phyloP scores from a whole-genome alignment of 2,797 vertebrate genomes.

The Phataginus tricuspis region DNA sequence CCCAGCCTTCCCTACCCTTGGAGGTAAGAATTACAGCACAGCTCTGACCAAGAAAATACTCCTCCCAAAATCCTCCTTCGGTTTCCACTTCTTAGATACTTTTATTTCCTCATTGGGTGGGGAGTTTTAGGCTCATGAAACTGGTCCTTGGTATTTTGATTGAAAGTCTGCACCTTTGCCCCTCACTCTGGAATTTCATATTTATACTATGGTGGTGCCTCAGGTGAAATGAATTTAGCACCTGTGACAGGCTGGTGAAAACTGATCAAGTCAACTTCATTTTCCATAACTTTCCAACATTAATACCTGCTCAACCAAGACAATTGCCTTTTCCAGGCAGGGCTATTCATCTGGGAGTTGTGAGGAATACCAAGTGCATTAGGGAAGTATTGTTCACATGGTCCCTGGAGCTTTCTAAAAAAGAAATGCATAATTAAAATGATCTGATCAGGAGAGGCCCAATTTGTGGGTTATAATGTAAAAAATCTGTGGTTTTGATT shows the following conservation, averaged over 20 bases:
- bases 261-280: background rate
- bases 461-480: constrained; percentile 36
- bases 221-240: background rate
- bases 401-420: constrained; percentile 46
- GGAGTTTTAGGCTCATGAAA: background rate
- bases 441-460: constrained; percentile 16
- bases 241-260: background rate
- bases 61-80: background rate
- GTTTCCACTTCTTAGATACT: background rate
- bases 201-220: background rate
- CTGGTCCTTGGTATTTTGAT: background rate
- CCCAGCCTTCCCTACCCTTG: background rate
- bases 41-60: background rate
- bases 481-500: constrained; percentile 37
- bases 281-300: background rate
- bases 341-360: constrained; percentile 28
- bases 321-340: constrained; percentile 39
- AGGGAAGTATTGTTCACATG: background rate
- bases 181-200: background rate
- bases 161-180: background rate
- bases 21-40: background rate
- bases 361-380: constrained; percentile 50
- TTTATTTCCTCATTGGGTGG: background rate
- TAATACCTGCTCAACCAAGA: constrained; percentile 34
- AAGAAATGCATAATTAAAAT: constrained; percentile 63